Conservation (phyloP, 2,797 vertebrate genomes). For the Cirrhinus mrigala region DNA sequence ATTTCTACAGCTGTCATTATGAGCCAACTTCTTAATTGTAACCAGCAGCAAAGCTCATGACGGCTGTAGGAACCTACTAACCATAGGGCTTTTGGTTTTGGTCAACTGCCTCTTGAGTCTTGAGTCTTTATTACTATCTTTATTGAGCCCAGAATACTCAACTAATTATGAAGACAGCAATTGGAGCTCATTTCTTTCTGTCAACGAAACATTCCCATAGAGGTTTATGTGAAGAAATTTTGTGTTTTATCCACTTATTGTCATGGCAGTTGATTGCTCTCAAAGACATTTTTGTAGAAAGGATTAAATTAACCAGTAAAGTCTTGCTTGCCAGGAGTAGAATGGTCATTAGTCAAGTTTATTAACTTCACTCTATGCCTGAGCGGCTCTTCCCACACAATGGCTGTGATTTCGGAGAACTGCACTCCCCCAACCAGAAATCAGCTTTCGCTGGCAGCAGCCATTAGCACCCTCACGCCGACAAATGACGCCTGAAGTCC, state of each 20-base stretch:
- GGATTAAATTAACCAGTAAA: background rate
- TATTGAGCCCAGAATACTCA: background rate
- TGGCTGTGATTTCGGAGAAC: background rate
- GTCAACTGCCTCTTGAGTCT: background rate
- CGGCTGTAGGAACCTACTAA: background rate
- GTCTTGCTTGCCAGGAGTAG: background rate
- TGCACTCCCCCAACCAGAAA: background rate
- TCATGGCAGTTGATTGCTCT: background rate
- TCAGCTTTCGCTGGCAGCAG: background rate
- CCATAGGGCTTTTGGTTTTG: background rate
- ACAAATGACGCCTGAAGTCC: background rate
- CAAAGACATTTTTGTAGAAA: background rate
- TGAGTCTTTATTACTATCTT: background rate
- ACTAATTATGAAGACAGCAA: background rate
- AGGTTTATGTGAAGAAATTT: background rate
- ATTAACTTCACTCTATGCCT: conserved; percentile 13
- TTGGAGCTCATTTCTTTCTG: background rate
- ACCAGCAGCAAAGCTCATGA: background rate
- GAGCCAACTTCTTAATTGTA: background rate
- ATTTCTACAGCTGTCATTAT: conserved; percentile 3
- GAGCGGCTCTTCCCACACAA: background rate
- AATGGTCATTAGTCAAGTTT: conserved; percentile 10
- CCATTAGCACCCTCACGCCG: background rate
- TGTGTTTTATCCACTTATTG: background rate
- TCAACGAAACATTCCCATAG: background rate